Conservation (phyloP, 2,797 vertebrate genomes). For the Tokudaia muenninki region DNA sequence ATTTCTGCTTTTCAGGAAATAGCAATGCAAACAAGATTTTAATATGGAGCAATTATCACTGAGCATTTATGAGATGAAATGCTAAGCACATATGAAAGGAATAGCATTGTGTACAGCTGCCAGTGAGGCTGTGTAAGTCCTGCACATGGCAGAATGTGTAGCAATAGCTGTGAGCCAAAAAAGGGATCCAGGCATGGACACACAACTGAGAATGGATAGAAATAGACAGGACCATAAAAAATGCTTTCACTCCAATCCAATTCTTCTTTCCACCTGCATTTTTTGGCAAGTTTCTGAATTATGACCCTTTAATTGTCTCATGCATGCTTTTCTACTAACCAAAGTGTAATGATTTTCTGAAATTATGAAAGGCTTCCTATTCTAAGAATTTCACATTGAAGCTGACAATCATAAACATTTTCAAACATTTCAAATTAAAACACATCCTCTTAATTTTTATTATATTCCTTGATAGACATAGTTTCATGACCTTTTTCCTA, state of each 20-base stretch:
- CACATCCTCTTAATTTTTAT: neutral
- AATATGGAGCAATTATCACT: neutral
- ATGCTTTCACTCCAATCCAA: neutral
- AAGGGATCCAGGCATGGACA: neutral
- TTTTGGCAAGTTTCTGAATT: neutral
- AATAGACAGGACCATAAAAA: neutral
- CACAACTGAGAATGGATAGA: neutral
- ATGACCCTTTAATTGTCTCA: neutral
- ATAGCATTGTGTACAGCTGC: neutral
- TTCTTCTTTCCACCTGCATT: neutral
- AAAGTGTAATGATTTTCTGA: neutral
- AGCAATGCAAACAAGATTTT: neutral
- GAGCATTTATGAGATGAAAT: neutral
- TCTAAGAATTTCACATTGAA: neutral
- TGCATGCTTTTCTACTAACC: neutral
- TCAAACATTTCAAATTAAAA: slow-evolving; percentile 12
- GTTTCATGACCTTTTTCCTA: neutral
- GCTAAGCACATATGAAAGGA: neutral
- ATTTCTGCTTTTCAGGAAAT: neutral
- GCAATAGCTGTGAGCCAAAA: neutral
- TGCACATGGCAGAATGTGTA: neutral
- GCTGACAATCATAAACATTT: neutral
- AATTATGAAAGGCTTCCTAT: neutral
- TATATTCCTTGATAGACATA: neutral
- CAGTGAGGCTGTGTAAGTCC: neutral